Conservation (phyloP, 2,888 invertebrate species). For the Acanthopleura granulata region DNA sequence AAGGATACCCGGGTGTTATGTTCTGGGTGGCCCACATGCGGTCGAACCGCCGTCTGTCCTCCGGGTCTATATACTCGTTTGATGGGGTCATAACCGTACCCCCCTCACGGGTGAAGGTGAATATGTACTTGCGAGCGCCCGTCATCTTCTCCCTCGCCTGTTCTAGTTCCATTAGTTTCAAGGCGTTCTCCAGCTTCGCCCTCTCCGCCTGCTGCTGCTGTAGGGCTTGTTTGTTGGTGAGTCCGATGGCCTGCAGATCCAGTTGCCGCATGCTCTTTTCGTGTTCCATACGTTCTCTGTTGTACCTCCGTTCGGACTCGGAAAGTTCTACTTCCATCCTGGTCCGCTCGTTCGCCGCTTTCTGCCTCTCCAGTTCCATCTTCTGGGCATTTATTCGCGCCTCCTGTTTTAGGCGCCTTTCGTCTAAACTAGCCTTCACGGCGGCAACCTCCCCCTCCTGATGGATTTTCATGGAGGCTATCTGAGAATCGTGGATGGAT, state of each 20-base stretch:
- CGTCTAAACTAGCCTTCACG: neutral
- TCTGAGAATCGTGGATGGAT: neutral
- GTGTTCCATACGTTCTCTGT: neutral
- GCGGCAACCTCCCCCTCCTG: neutral
- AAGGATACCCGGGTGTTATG: neutral
- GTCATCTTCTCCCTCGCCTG: neutral
- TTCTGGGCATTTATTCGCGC: neutral
- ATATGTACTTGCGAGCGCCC: neutral
- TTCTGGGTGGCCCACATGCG: neutral
- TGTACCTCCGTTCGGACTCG: neutral
- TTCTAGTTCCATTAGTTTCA: neutral
- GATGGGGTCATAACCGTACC: neutral
- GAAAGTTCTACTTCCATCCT: neutral
- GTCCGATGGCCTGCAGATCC: neutral
- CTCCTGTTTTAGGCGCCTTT: neutral
- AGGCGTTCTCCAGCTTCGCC: neutral
- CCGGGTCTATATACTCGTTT: neutral
- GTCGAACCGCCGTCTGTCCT: neutral
- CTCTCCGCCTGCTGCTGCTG: neutral
- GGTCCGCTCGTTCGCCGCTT: neutral
- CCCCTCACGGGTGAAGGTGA: neutral
- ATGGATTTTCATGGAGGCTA: neutral
- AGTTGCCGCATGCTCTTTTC: conserved; percentile 1
- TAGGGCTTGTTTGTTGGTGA: neutral
- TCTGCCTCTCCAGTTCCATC: neutral